Evolutionary conservation across 92 coral and sea anemone genomes (phyloP).

Genomic region (Epizoanthus illoricatus): DNA sequence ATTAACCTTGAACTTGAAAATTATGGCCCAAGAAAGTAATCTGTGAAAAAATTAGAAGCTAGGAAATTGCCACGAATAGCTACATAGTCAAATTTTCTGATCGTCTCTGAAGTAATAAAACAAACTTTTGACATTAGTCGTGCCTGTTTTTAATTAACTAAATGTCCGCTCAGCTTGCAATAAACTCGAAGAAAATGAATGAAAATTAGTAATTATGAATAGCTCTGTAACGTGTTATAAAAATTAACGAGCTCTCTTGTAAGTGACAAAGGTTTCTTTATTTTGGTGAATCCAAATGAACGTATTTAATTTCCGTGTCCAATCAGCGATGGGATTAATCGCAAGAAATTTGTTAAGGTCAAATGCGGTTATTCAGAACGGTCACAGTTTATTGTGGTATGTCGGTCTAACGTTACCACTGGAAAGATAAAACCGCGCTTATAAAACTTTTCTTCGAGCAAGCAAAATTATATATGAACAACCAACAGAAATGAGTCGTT

Average conservation of each 20-base stretch:
- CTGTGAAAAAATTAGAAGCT: background rate
- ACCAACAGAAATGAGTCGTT: background rate
- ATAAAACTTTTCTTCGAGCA: background rate
- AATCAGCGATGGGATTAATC: slow-evolving; percentile 46
- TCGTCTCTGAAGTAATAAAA: slow-evolving; percentile 25
- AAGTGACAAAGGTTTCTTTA: slow-evolving; percentile 57
- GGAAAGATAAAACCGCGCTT: slow-evolving; percentile 1
- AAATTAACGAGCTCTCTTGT: slow-evolving; percentile 61
- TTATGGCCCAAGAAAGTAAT: background rate
- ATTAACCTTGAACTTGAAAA: background rate
- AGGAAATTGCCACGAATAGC: slow-evolving; percentile 14
- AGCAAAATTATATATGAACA: slow-evolving; percentile 10
- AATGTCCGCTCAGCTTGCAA: slow-evolving; percentile 43
- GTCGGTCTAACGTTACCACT: slow-evolving; percentile 16
- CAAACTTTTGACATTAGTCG: slow-evolving; percentile 31
- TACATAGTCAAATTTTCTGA: slow-evolving; percentile 1
- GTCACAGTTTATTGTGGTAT: background rate
- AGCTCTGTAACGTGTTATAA: slow-evolving; percentile 57
- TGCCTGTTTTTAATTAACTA: slow-evolving; percentile 52
- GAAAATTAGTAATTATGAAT: slow-evolving; percentile 71
- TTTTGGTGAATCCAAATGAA: slow-evolving; percentile 55
- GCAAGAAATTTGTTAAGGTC: slow-evolving; percentile 23
- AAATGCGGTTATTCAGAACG: slow-evolving; percentile 20
- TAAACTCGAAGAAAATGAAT: slow-evolving; percentile 54
- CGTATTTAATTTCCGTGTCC: slow-evolving; percentile 57